Evolutionary conservation across 2,113 vertebrate species (phyloP), one percentile per base, ranked within the genome.

Genomic region (Tichodroma muraria): DNA sequence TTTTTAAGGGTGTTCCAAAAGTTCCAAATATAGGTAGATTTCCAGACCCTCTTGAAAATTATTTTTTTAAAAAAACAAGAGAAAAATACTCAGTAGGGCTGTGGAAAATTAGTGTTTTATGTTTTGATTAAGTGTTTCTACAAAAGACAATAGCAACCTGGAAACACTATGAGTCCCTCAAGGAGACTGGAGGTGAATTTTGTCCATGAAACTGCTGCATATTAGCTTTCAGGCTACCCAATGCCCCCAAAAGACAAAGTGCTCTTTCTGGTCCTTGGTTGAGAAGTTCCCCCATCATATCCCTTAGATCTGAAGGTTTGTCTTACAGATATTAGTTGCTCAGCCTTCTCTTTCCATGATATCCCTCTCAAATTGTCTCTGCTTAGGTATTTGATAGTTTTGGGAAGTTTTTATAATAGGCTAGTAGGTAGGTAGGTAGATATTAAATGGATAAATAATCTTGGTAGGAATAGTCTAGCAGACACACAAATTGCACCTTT

Each of bases 211-310:
- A 60, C 16, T 69, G 33, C 25, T 65, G 22, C 28, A 16, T 37
- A 33, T 50, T 69, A 50, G 1, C 25, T 35, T 60, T 81, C 33
- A 60, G 37, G 40, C 30, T 69, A 42, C 27, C 9, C 23, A 71
- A 9, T 0, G 1, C 3, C 2, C 3, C 4, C 2, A 35, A 18
- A 65, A 82, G 17, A 3, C 20, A 45, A 77, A 80, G 18, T 38
- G 12, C 5, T 85, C 28, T 70, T 88, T 57, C 50, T 15, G 50
- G 38, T 68, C 28, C 22, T 60, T 2, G 1, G 8, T 61, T 93
- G 60, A 85, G 53, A 81, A 47, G 10, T 50, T 85, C 14, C n/a
- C 8, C 5, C 2, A 6, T 27, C 6, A 5, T 13, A 17, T 5
- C 2, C 37, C 70, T 35, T 33, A 61, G 37, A 77, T 60, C 5